Percentiles rank a stretch among this genome's conserved stretches.
Evolutionary conservation across 2,113 vertebrate species (phyloP).

Genomic region (Pantherophis guttatus): DNA sequence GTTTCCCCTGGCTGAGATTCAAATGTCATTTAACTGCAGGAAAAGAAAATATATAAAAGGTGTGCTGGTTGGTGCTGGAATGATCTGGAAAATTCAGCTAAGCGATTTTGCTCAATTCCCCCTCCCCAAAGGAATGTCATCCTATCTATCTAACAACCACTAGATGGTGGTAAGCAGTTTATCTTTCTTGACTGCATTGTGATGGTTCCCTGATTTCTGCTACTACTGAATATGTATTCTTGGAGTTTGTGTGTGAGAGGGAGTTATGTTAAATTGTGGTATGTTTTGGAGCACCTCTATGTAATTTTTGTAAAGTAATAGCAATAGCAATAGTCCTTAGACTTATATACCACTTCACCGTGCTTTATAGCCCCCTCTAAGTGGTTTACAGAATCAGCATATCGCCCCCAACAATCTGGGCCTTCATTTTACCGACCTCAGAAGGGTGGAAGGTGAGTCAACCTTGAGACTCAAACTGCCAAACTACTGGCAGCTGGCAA

Average conservation of each 20-base stretch:
- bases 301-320: background rate
- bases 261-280: background rate
- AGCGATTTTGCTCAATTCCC: background rate
- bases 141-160: background rate
- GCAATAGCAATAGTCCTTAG: too few species aligned
- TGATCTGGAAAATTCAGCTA: background rate
- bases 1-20: background rate
- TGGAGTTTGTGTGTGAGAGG: background rate
- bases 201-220: background rate
- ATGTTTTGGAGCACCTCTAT: background rate
- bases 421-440: too few species aligned
- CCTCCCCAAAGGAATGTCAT: background rate
- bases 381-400: too few species aligned
- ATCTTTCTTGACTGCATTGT: background rate
- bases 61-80: background rate
- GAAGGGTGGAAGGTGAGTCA: too few species aligned
- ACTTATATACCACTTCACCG: too few species aligned
- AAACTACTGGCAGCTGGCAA: too few species aligned
- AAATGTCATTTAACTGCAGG: background rate
- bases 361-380: too few species aligned
- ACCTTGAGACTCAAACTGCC: too few species aligned
- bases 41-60: background rate
- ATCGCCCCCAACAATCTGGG: too few species aligned
- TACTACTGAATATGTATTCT: background rate
- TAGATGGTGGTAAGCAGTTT: background rate